A percentile compares a stretch with the other conserved stretches of the same genome.
Evolutionary conservation across 2,113 vertebrate species (phyloP).

Genomic region (Vicugna pacos): DNA sequence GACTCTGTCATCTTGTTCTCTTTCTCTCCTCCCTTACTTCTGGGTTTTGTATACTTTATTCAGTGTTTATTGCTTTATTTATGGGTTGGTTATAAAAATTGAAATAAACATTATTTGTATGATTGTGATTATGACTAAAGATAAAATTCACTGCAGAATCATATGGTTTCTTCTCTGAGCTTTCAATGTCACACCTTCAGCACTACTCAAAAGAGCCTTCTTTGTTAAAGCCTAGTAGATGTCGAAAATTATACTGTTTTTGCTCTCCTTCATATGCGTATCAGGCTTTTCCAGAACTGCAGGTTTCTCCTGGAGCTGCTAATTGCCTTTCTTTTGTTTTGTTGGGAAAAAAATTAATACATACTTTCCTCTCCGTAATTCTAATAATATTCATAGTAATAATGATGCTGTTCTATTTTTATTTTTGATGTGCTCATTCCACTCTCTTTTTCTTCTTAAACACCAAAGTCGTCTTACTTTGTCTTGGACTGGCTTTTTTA

Average conservation of each 20-base stretch:
- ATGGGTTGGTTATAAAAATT: neutral
- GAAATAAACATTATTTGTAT: neutral
- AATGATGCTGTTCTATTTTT: neutral
- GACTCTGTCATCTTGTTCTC: neutral
- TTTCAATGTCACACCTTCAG: neutral
- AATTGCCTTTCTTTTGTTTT: neutral
- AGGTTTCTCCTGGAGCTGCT: neutral
- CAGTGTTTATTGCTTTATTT: neutral
- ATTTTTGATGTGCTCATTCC: neutral
- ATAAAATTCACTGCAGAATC: neutral
- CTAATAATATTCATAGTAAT: neutral
- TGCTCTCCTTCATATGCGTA: neutral
- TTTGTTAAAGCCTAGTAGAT: neutral
- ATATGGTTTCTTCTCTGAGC: neutral
- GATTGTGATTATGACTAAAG: neutral
- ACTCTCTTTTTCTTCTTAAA: neutral
- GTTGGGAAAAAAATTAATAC: neutral
- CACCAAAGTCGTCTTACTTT: neutral
- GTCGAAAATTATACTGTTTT: neutral
- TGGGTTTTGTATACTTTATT: neutral
- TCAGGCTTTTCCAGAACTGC: neutral
- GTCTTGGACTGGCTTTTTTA: neutral
- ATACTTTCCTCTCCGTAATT: neutral
- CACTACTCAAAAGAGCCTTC: neutral
- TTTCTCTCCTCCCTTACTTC: neutral